Base-by-base conservation (phyloP, 1,140 invertebrate species). In the Hormaphis cornu region DNA sequence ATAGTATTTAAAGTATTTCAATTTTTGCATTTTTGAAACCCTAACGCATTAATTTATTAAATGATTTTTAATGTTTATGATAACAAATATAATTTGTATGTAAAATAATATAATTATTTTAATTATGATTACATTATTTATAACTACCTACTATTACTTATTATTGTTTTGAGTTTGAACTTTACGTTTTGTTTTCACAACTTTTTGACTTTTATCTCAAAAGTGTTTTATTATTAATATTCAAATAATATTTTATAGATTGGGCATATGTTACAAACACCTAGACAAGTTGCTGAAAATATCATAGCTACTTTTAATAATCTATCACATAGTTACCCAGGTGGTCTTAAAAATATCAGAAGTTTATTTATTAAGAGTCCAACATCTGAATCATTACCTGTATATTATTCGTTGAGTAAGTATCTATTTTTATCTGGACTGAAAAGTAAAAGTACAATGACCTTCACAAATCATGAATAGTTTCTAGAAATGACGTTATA, bases 371-470 rank as follows among this genome's bases (percentile, higher is more conserved):
- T 87, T 18, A 86, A 84, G 77, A 76, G 82, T 20, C 75, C 80
- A 6, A 74, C 76, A n/a, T 82, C 81, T 53, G 70, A 81, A 44
- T 76, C 81, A 3, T 74, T 87, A 50, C 86, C 85, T 12, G 76
- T 87, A 71, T 87, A 85, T 76, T 72, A 83, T 14, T 82, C 83
- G 44, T 72, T 85, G 33, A 81, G 86, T 87, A 81, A 82, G 84
- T 82, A 16, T 12, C 26, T 18, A 18, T 22, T 35, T 56, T 2
- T n/a, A n/a, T n/a, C n/a, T n/a, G n/a, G n/a, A n/a, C n/a, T n/a
- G n/a, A n/a, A n/a, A n/a, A n/a, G n/a, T n/a, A n/a, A n/a, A n/a
- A n/a, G n/a, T n/a, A n/a, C n/a, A n/a, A n/a, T n/a, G n/a, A n/a
- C n/a, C n/a, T 30, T 33, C 8, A 58, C 18, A 58, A 26, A 24